A percentile compares a stretch with the other conserved stretches of the same genome.
Evolutionary conservation across 1,140 invertebrate species (phyloP).

Genomic region (Glomeris maerens): DNA sequence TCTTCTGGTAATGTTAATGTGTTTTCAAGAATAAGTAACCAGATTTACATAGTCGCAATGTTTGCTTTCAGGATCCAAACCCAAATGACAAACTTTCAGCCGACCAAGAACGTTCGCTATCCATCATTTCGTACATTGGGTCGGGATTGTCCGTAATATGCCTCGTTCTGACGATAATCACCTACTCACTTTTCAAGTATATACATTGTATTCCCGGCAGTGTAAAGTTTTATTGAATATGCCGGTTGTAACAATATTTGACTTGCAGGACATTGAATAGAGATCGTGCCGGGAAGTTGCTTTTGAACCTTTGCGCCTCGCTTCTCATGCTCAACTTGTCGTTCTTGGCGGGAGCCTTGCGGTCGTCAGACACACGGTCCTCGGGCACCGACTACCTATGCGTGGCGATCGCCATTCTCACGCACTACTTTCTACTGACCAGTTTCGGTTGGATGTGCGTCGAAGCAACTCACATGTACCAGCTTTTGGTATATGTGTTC

Average conservation of each 20-base stretch:
- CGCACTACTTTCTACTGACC: slow-evolving; percentile 37
- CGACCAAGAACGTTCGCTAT: slow-evolving; percentile 28
- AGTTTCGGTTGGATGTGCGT: slow-evolving; percentile 40
- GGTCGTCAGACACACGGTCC: slow-evolving; percentile 8
- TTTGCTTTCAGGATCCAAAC: slow-evolving; percentile 28
- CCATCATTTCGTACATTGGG: slow-evolving; percentile 36
- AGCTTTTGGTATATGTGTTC: slow-evolving; percentile 40
- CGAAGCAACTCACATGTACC: slow-evolving; percentile 41
- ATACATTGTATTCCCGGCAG: too few species aligned
- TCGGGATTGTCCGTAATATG: slow-evolving; percentile 34
- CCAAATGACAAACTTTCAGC: slow-evolving; percentile 21
- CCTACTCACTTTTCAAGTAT: slow-evolving; percentile 37
- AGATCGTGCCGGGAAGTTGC: slow-evolving; percentile 39
- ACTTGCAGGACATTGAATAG: slow-evolving; percentile 33
- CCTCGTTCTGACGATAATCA: slow-evolving; percentile 33
- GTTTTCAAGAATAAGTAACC: too few species aligned
- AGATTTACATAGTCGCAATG: too few species aligned
- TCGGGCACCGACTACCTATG: slow-evolving; percentile 19
- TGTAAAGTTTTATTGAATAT: too few species aligned
- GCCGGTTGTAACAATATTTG: slow-evolving; percentile 1
- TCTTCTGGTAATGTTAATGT: slow-evolving; percentile 23
- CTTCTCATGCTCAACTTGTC: slow-evolving; percentile 35
- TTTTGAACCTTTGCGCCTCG: slow-evolving; percentile 37
- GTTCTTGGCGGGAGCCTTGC: slow-evolving; percentile 32
- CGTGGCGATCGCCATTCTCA: slow-evolving; percentile 27